These are phyloP conservation scores for Tuberolachnus salignus DNA, from an alignment of 2,888 invertebrate genomes.

Conservation along the genomic window DNA sequence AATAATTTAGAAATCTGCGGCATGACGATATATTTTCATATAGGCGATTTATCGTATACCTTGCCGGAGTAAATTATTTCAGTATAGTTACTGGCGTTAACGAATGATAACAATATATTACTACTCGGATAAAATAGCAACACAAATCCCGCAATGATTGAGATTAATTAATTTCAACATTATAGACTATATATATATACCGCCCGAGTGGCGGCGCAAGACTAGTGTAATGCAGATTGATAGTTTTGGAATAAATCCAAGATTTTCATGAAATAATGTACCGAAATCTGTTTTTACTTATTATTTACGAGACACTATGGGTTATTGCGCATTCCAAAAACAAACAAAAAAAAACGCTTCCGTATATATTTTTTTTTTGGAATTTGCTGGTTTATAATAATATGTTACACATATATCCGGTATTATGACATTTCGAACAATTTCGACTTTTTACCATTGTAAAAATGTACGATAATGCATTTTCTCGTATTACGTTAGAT, in stretches of 20 bases:
- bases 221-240: background rate
- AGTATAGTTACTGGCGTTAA: background rate
- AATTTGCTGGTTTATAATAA: too few relatives aligned
- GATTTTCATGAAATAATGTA: background rate
- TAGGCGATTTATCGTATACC: too few relatives aligned
- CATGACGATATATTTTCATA: too few relatives aligned
- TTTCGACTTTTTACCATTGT: too few relatives aligned
- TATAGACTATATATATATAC: background rate
- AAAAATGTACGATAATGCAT: too few relatives aligned
- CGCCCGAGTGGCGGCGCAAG: background rate
- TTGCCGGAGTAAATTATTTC: too few relatives aligned
- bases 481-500: too few relatives aligned
- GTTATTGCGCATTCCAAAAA: constrained; percentile 13
- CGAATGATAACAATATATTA: background rate
- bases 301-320: constrained; percentile 29
- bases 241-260: constrained; percentile 23
- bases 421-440: too few relatives aligned
- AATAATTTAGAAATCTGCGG: too few relatives aligned
- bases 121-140: background rate
- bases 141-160: background rate
- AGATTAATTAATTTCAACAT: background rate
- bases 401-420: too few relatives aligned
- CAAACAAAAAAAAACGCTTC: too few relatives aligned
- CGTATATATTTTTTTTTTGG: too few relatives aligned
- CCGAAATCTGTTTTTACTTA: constrained; percentile 16